These are phyloP conservation scores for Eidolon dupreanum DNA, from an alignment of 2,797 vertebrate genomes.

Conservation along the genomic window DNA sequence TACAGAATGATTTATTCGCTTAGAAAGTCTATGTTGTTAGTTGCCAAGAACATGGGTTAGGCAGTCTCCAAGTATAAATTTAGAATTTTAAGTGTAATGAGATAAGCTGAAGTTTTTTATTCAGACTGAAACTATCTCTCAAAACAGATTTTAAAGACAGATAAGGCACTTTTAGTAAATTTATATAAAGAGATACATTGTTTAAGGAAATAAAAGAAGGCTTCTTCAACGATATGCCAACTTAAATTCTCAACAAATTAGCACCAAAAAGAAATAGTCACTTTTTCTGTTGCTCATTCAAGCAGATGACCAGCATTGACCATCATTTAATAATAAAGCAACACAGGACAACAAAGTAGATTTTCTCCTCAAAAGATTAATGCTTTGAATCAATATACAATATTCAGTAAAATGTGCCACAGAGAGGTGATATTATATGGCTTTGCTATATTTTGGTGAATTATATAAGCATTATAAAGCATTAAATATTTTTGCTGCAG, in stretches of 20 bases:
- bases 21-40: not conserved
- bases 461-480: not conserved
- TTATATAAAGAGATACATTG: not conserved
- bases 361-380: not conserved
- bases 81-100: not conserved
- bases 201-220: not conserved
- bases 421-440: not conserved
- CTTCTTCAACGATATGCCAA: not conserved
- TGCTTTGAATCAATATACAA: not conserved
- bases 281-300: not conserved
- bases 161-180: not conserved
- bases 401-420: not conserved
- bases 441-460: not conserved
- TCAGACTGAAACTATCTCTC: not conserved
- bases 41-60: not conserved
- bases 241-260: not conserved
- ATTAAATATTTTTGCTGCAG: not conserved
- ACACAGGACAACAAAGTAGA: not conserved
- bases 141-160: not conserved
- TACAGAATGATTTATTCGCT: not conserved
- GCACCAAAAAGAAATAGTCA: not conserved
- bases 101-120: accelerated
- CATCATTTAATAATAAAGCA: not conserved
- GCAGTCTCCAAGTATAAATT: not conserved
- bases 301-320: not conserved